Evolutionary conservation across 2,113 vertebrate genomes (phyloP), one percentile per base, ranked within the genome.

Genomic region (Gambusia affinis): DNA sequence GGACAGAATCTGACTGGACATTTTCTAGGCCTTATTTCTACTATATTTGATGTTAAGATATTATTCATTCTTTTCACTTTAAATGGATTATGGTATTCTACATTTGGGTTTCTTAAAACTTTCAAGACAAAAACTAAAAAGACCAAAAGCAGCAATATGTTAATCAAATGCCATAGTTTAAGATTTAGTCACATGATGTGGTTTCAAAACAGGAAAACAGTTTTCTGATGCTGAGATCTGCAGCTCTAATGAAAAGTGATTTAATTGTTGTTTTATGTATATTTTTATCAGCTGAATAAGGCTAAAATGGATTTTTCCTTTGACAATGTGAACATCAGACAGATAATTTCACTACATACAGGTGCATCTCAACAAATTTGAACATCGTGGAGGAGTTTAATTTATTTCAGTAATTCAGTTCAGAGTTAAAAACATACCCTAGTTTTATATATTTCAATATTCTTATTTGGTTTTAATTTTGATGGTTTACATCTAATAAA

Each of bases 1-100:
- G 75, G 83, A 85, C 73, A 76, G 78, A 81, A 33, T 82, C n/a
- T 71, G 66, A 82, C 35, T 73, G 83, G 77, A 68, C 64, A 84
- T 72, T 80, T 85, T 65, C 69, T 83, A 72, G 81, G 90, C 91
- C 91, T 91, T 91, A 89, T 88, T 87, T 89, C 75, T 89, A 69
- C 84, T 75, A 44, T 91, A 76, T 79, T 85, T 85, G 60, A 74
- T 84, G 69, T 85, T 83, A 76, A 82, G 69, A 75, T 75, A 54
- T 65, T 54, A 54, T 27, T 69, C 44, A 54, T 27, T 86, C 3
- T 81, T 85, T 87, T 79, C 78, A 78, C 68, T 84, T 85, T 81
- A 81, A 85, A 76, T 85, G 64, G 70, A 69, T 61, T 65, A 28
- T 64, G 17, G 71, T 63, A 82, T 22, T 27, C 54, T 19, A 19